Conservation (phyloP, 1,140 invertebrate species). For the Drosophila funebris region DNA sequence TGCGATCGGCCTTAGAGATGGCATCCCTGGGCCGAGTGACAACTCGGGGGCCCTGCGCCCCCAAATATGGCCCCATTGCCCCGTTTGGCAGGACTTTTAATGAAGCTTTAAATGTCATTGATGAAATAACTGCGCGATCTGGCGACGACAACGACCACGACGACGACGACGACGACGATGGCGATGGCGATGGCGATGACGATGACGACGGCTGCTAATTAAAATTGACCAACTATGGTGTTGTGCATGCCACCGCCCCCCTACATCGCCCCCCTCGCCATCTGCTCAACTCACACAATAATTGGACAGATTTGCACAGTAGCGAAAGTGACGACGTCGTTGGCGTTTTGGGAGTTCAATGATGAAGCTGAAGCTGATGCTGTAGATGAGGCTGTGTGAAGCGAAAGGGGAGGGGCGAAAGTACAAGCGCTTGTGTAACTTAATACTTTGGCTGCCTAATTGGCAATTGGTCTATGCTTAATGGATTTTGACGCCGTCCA, state of each 20-base stretch:
- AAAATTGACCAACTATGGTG: constrained; percentile 69
- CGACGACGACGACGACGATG: not conserved
- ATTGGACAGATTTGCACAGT: constrained; percentile 61
- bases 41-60: constrained; percentile 33
- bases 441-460: constrained; percentile 65
- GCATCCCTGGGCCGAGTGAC: constrained; percentile 32
- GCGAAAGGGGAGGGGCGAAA: constrained; percentile 14
- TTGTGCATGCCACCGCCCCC: not conserved
- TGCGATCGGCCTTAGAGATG: constrained; percentile 68
- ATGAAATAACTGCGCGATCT: constrained; percentile 70
- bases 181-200: constrained; percentile 1
- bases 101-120: constrained; percentile 82
- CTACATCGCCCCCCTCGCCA: not conserved
- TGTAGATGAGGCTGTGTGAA: not conserved
- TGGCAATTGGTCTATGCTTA: constrained; percentile 65
- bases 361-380: not conserved
- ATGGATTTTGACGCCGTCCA: constrained; percentile 68
- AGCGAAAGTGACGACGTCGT: constrained; percentile 67
- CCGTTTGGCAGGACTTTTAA: constrained; percentile 79
- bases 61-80: constrained; percentile 71
- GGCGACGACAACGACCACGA: not conserved
- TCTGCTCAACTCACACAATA: constrained; percentile 36
- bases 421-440: constrained; percentile 45
- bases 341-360: not conserved
- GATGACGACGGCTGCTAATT: constrained; percentile 62